Evolutionary conservation across 2,797 vertebrate species (phyloP), one percentile per base, ranked within the genome.

Genomic region (Babyrousa celebensis): DNA sequence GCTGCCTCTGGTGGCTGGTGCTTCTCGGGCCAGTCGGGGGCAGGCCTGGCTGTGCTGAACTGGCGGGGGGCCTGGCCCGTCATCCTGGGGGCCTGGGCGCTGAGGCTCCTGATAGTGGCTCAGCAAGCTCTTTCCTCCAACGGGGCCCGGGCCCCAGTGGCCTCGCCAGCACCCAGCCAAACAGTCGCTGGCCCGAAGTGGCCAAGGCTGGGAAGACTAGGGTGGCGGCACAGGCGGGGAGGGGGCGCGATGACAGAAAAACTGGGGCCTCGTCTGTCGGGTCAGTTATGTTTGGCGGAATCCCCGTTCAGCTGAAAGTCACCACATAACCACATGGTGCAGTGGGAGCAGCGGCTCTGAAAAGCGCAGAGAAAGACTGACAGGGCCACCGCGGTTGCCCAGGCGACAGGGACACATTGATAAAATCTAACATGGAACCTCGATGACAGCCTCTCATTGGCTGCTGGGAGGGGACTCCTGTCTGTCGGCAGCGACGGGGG

Each of bases 251-350:
- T 12, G 21, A 65, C 78, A 48, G 43, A 48, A 6, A 48, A 48
- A 48, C 43, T 48, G 43, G 43, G 43, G 98, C 98, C 98, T 91
- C 70, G 12, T 96, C 86, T 96, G 79, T 97, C 80, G 93, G 98
- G 97, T 99, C 98, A 98, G 98, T 99, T 98, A 98, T 74, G 97
- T 98, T 98, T 98, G 98, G 99, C 98, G 98, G 98, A 99, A 98
- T 98, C 98, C 98, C 97, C 62, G 98, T 48, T 93, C n/a, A 97
- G 97, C 97, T 92, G 80, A 82, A 97, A 98, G 98, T 98, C 98
- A 98, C 99, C 98, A 97, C 86, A 72, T 32, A 97, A 98, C 98
- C 99, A 99, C 99, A 99, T 98, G 98, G 98, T 98, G 98, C 98
- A 8, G 83, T 25, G 67, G 90, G 96, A 91, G 98, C 92, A 89